phyloP scores from a whole-genome alignment of 2,113 vertebrate genomes.

The Lutjanus erythropterus region DNA sequence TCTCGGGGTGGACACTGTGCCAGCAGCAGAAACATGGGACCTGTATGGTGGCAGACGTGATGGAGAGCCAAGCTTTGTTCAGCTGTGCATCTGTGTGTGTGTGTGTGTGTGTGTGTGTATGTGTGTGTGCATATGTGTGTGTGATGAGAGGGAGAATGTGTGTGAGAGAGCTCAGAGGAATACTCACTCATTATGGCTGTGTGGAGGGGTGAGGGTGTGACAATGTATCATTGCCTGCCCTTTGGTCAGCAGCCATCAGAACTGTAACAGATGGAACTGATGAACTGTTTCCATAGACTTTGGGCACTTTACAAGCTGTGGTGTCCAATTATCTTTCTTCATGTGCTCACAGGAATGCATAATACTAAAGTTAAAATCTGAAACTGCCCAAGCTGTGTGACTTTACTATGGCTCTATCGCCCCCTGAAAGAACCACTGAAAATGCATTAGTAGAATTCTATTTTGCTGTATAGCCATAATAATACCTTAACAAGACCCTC shows the following conservation, averaged over 20 bases:
- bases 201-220: constrained; percentile 67
- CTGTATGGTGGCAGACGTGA: constrained; percentile 73
- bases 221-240: constrained; percentile 76
- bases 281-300: constrained; percentile 65
- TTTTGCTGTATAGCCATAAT: not conserved
- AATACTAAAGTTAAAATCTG: constrained; percentile 29
- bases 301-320: constrained; percentile 50
- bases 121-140: constrained; percentile 43
- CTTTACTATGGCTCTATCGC: not conserved
- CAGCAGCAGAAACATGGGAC: constrained; percentile 70
- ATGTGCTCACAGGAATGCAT: constrained; percentile 36
- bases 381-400: not conserved
- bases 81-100: constrained; percentile 33
- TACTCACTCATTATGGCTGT: constrained; percentile 70
- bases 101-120: constrained; percentile 42
- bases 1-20: constrained; percentile 63
- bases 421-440: not conserved
- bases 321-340: constrained; percentile 57
- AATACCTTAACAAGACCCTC: not conserved
- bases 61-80: constrained; percentile 73
- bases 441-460: not conserved
- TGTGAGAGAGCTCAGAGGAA: constrained; percentile 68
- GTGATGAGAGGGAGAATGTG: constrained; percentile 22
- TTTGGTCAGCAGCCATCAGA: constrained; percentile 77
- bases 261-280: constrained; percentile 74